These are phyloP conservation scores for Limanda limanda DNA, from an alignment of 2,113 vertebrate species.

Conservation along the genomic window DNA sequence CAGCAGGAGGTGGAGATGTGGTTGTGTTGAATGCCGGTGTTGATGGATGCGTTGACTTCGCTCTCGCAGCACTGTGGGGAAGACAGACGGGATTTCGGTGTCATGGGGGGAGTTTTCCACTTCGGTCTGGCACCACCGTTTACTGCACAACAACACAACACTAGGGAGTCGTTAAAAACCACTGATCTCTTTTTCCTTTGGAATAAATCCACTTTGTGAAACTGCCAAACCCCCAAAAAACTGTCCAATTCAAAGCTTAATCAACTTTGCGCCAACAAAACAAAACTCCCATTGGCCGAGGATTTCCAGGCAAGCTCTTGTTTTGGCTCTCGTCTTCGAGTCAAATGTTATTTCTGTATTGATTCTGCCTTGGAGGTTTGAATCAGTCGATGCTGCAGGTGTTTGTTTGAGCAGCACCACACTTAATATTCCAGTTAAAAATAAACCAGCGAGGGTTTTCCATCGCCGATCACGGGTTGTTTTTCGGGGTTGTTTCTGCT, in stretches of 20 bases:
- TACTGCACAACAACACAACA: conserved; percentile 18
- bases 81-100: conserved; percentile 38
- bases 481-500: conserved; percentile 24
- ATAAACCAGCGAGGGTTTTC: background rate
- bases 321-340: background rate
- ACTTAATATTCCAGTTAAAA: conserved; percentile 28
- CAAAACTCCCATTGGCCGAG: background rate
- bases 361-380: conserved; percentile 16
- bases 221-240: background rate
- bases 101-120: conserved; percentile 29
- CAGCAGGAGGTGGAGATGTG: conserved; percentile 89
- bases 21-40: conserved; percentile 89
- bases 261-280: background rate
- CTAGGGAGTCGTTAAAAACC: conserved; percentile 10
- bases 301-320: background rate
- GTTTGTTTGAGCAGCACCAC: background rate
- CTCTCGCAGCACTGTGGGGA: conserved; percentile 85
- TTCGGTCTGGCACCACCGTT: conserved; percentile 1
- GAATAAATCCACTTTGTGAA: no score
- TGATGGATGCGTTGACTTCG: conserved; percentile 86
- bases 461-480: background rate
- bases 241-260: conserved; percentile 6
- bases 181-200: background rate
- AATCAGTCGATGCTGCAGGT: conserved; percentile 6
- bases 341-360: conserved; percentile 14